phyloP scores from a whole-genome alignment of 2,113 vertebrate species.

The Alethe castanea region DNA sequence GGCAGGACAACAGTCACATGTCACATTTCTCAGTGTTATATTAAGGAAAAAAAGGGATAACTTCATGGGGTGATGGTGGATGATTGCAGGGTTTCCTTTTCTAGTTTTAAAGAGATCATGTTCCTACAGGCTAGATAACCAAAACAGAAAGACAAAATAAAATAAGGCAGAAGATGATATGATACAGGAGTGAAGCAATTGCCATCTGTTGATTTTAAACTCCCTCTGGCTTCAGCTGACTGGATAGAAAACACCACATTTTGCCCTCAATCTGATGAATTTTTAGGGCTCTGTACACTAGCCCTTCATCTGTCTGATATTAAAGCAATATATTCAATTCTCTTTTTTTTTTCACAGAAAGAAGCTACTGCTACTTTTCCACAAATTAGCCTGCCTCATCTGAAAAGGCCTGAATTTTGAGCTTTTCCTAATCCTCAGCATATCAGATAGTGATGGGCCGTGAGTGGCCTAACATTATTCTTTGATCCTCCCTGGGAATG shows the following conservation, averaged over 20 bases:
- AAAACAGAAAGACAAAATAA: background rate
- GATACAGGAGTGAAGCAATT: background rate
- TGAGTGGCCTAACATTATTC: background rate
- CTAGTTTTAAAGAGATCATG: background rate
- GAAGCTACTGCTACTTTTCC: background rate
- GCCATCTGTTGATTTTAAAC: background rate
- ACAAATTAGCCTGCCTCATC: background rate
- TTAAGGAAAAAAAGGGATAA: background rate
- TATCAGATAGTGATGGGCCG: background rate
- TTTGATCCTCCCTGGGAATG: background rate
- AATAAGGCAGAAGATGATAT: background rate
- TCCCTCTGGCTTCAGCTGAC: background rate
- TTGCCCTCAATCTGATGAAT: background rate
- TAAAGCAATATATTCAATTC: background rate
- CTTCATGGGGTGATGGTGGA: background rate
- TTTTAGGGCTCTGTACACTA: background rate
- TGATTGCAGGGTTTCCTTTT: background rate
- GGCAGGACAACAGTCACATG: rapidly evolving
- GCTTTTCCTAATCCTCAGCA: background rate
- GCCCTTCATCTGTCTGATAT: background rate
- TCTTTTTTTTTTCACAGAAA: background rate
- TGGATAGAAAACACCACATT: background rate
- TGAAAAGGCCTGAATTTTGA: background rate
- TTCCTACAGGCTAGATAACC: background rate
- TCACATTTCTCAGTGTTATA: background rate